Percentiles rank a stretch among this genome's conserved stretches.
Conservation (phyloP, 2,113 vertebrate genomes). For the Oostethus manadensis region DNA sequence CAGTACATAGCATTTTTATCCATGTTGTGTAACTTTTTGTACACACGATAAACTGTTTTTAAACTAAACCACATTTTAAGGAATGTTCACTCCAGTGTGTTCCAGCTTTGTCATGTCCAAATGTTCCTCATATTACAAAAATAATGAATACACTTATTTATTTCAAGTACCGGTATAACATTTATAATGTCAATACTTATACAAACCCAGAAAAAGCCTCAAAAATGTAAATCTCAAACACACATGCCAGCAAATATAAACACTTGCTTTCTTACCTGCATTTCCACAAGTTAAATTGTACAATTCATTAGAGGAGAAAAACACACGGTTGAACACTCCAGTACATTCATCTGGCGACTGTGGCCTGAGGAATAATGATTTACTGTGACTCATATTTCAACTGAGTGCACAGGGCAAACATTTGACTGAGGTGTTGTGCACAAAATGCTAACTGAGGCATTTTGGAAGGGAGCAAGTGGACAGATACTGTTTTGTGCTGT, state of each 20-base stretch:
- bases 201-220: slow-evolving; percentile 13
- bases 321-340: slow-evolving; percentile 69
- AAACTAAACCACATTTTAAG: not conserved
- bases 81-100: not conserved
- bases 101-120: too few relatives aligned
- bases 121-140: too few relatives aligned
- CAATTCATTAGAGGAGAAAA: slow-evolving; percentile 79
- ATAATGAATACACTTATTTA: not conserved
- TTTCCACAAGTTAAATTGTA: slow-evolving; percentile 74
- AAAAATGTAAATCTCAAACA: slow-evolving; percentile 27
- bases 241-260: slow-evolving; percentile 20
- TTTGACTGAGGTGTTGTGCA: slow-evolving; percentile 72
- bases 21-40: too few relatives aligned
- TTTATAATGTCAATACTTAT: slow-evolving; percentile 19
- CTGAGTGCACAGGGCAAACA: slow-evolving; percentile 74
- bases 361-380: slow-evolving; percentile 77
- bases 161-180: not conserved
- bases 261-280: slow-evolving; percentile 60
- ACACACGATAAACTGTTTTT: too few relatives aligned
- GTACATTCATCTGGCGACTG: slow-evolving; percentile 77
- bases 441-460: slow-evolving; percentile 74
- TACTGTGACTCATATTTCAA: slow-evolving; percentile 78
- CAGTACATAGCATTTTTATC: too few relatives aligned
- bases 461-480: slow-evolving; percentile 62
- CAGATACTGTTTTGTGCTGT: slow-evolving; percentile 59